Evolutionary conservation across 2,888 invertebrate species (phyloP).

Genomic region (Lasioglossum morio): DNA sequence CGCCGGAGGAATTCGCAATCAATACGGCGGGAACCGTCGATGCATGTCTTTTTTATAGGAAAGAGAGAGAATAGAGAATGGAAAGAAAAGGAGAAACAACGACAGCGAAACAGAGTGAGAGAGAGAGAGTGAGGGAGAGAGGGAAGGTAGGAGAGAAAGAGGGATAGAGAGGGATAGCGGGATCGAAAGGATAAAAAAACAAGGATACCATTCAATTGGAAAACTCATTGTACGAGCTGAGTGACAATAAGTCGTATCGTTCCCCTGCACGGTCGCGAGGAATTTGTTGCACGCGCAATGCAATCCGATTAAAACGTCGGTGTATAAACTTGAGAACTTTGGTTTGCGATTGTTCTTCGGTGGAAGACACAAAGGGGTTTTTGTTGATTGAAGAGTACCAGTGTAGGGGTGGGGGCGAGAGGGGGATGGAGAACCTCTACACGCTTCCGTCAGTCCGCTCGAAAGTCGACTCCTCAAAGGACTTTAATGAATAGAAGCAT

Average conservation of each 20-base stretch:
- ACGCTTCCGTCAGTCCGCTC: slow-evolving; percentile 62
- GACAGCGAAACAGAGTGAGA: background rate
- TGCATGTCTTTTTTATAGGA: slow-evolving; percentile 9
- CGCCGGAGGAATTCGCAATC: slow-evolving; percentile 18
- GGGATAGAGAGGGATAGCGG: background rate
- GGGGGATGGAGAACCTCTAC: slow-evolving; percentile 40
- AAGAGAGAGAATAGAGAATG: background rate
- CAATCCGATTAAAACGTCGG: slow-evolving; percentile 65
- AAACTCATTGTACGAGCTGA: slow-evolving; percentile 26
- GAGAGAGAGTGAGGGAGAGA: background rate
- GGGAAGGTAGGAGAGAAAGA: background rate
- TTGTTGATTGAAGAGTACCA: slow-evolving; percentile 68
- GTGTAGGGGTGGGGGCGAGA: background rate
- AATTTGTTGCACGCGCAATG: slow-evolving; percentile 51
- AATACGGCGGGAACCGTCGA: slow-evolving; percentile 15
- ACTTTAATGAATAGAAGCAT: slow-evolving; percentile 72
- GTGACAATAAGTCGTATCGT: slow-evolving; percentile 47
- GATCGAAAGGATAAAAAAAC: background rate
- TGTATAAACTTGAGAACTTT: slow-evolving; percentile 57
- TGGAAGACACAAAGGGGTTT: slow-evolving; percentile 67
- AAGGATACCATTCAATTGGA: slow-evolving; percentile 21
- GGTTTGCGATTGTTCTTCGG: slow-evolving; percentile 60
- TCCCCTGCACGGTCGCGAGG: slow-evolving; percentile 26
- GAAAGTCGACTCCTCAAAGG: slow-evolving; percentile 69
- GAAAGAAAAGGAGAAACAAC: background rate